phyloP scores from a whole-genome alignment of 35 echinoderm and acorn worm species.

The Holothuria glaberrima region DNA sequence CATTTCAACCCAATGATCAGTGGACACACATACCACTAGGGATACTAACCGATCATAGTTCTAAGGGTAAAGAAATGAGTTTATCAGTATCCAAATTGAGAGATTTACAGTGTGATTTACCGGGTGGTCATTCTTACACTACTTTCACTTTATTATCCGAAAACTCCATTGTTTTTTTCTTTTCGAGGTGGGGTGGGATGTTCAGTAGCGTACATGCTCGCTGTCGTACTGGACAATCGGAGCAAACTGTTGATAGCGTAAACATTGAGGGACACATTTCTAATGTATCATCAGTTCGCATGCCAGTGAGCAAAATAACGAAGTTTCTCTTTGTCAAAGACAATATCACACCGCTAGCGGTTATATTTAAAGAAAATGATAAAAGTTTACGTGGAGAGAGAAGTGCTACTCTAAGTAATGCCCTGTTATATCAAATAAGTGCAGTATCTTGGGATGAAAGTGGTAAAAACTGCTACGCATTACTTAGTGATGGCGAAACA shows the following conservation, averaged over 20 bases:
- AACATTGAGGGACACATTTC: neutral
- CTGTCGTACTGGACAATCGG: too few relatives aligned
- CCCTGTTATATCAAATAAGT: neutral
- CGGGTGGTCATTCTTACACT: too few relatives aligned
- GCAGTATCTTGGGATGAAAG: constrained; percentile 10
- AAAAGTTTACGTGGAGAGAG: neutral
- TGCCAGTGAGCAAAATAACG: too few relatives aligned
- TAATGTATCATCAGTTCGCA: too few relatives aligned
- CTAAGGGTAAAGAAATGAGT: neutral
- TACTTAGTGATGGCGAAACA: neutral
- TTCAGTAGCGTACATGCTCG: too few relatives aligned
- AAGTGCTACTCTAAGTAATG: neutral
- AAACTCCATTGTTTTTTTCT: too few relatives aligned
- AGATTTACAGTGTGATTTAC: neutral
- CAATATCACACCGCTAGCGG: neutral
- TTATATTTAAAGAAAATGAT: neutral
- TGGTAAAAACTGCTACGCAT: neutral
- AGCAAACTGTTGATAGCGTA: neutral
- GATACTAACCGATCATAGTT: neutral
- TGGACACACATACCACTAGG: neutral
- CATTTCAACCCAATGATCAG: too few relatives aligned
- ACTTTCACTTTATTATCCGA: too few relatives aligned
- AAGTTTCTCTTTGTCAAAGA: neutral
- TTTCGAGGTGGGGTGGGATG: too few relatives aligned
- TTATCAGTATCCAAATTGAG: neutral